Conservation (phyloP, 2,113 vertebrate genomes). For the Lycaon pictus region DNA sequence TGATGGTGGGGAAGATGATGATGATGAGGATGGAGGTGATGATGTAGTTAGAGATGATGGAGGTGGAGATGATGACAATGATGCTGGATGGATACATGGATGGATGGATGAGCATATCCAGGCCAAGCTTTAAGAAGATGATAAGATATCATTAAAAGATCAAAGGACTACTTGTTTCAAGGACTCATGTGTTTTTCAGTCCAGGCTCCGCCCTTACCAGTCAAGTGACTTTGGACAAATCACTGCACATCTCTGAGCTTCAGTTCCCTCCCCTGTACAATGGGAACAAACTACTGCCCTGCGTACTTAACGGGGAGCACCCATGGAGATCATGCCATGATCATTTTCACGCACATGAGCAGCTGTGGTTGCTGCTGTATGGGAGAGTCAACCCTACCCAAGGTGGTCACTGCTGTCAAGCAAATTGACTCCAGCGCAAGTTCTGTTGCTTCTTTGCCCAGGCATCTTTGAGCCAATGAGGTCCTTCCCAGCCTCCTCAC, state of each 20-base stretch:
- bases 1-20: background rate
- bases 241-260: background rate
- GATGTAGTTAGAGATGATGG: too few species aligned
- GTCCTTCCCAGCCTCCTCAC: background rate
- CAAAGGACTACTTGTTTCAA: background rate
- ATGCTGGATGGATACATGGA: background rate
- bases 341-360: background rate
- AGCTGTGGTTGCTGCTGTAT: background rate
- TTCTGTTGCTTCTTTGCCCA: background rate
- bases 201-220: background rate
- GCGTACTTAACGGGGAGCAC: too few species aligned
- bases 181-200: background rate
- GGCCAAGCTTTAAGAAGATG: background rate
- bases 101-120: background rate
- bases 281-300: background rate
- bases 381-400: background rate
- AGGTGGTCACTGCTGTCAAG: background rate
- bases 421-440: too few species aligned
- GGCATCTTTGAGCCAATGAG: background rate
- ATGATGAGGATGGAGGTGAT: background rate
- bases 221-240: background rate
- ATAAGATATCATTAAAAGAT: background rate
- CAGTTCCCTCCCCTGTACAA: background rate
- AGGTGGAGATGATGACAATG: background rate
- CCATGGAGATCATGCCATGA: background rate